Evolutionary conservation across 2,797 vertebrate genomes (phyloP).

Genomic region (Pseudomugil gertrudae): DNA sequence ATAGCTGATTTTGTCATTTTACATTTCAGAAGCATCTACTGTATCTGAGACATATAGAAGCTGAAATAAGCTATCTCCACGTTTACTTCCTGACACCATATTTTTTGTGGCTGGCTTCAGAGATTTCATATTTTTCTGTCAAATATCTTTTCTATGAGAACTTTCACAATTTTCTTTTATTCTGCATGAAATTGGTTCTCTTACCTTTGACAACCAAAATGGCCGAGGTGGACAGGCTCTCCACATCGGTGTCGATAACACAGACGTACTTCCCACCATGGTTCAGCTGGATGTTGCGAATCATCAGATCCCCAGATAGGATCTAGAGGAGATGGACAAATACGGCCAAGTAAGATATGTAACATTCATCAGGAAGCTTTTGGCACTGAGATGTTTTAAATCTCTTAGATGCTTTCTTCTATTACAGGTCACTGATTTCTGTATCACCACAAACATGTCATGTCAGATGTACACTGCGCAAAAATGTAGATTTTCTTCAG

Average conservation of each 20-base stretch:
- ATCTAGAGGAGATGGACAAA: slow-evolving; percentile 74
- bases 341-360: slow-evolving; percentile 19
- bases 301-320: slow-evolving; percentile 92
- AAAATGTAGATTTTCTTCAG: slow-evolving; percentile 72
- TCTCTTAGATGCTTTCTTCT: slow-evolving; percentile 41
- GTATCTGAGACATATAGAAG: slow-evolving; percentile 37
- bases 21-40: slow-evolving; percentile 14
- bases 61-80: slow-evolving; percentile 16
- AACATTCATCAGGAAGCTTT: slow-evolving; percentile 40
- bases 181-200: slow-evolving; percentile 33
- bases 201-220: slow-evolving; percentile 94
- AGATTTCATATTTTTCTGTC: slow-evolving; percentile 19
- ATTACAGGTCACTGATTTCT: slow-evolving; percentile 45
- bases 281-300: slow-evolving; percentile 94
- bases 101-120: slow-evolving; percentile 23
- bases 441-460: slow-evolving; percentile 47
- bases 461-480: slow-evolving; percentile 64
- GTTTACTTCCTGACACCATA: slow-evolving; percentile 8
- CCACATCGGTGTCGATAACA: slow-evolving; percentile 90
- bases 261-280: slow-evolving; percentile 94
- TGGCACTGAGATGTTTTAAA: slow-evolving; percentile 39
- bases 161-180: slow-evolving; percentile 5
- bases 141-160: slow-evolving; percentile 22
- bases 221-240: slow-evolving; percentile 90
- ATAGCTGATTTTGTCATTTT: slow-evolving; percentile 10